These are phyloP conservation scores for Phrynocephalus forsythii DNA, from an alignment of 2,797 vertebrate species.

Conservation along the genomic window DNA sequence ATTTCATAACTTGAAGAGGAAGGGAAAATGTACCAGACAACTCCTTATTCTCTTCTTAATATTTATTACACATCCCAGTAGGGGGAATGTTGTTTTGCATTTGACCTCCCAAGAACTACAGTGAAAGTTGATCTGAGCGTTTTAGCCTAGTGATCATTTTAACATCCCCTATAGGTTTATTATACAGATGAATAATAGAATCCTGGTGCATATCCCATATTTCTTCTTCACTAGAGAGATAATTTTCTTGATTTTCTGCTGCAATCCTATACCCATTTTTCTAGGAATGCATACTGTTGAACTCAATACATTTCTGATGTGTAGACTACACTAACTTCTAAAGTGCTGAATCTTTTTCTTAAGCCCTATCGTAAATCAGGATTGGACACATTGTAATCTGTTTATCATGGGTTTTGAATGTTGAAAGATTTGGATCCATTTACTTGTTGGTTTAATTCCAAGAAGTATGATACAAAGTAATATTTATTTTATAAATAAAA, in stretches of 20 bases:
- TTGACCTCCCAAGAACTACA: not conserved
- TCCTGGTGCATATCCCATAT: not conserved
- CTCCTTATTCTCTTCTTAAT: not conserved
- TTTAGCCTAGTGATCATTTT: not conserved
- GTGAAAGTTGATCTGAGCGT: not conserved
- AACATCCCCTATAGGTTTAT: not conserved
- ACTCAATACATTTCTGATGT: not conserved
- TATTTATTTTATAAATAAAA: too few species aligned
- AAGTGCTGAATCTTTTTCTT: not conserved
- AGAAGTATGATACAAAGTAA: not conserved
- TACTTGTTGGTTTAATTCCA: not conserved
- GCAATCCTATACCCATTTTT: not conserved
- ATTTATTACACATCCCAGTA: not conserved
- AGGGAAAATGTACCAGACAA: not conserved
- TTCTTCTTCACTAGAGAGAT: not conserved
- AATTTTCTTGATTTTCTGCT: not conserved
- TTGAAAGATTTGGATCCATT: not conserved
- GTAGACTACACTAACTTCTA: not conserved
- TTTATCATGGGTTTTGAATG: not conserved
- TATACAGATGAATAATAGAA: not conserved
- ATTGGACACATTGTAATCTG: rapidly evolving
- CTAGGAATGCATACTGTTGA: not conserved
- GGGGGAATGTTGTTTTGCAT: rapidly evolving
- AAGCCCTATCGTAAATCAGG: not conserved
- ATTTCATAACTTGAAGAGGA: not conserved